Base-by-base conservation (phyloP, 2,888 invertebrate species). In the Drosophila dives region DNA sequence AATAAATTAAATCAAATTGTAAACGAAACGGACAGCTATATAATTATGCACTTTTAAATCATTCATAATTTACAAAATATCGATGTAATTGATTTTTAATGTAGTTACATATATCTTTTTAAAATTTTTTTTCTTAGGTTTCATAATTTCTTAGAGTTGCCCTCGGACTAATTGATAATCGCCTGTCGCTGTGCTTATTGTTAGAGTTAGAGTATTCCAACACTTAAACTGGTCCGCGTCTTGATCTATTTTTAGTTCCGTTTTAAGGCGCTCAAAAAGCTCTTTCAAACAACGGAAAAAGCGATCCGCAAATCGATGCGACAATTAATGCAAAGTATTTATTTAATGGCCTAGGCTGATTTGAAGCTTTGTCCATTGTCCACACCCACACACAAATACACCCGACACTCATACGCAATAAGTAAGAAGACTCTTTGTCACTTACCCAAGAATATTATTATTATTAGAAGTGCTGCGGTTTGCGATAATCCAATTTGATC, bases 401-500 rank as follows among this genome's bases (percentile, higher is more conserved):
- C n/a, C 20, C 34, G 29, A 40, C 8, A 42, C 20, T 8, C 10
- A 38, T 33, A 40, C 11, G 7, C 32, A 29, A 23, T 45, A 12
- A 64, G 20, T 49, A 60, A 48, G 29, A 23, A 42, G 40, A 34
- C 34, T n/a, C 53, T 59, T 60, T 58, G 58, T 62, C 59, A 77
- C 77, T 80, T 75, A 77, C 77, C 80, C 49, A 80, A 55, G 38
- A 26, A 55, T 20, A 36, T 12, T 8, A 15, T 45, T 64, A 64
- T 78, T 62, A 63, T 58, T 54, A 38, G 40, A 73, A 74, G 74
- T 56, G 56, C 23, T 29, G 65, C 54, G 72, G 54, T 72, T 70
- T 42, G 72, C 70, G 88, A 87, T 85, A 89, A 89, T 85, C 85
- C 85, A 85, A 89, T 89, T 85, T 89, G 88, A 85, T 84, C 75